Percentiles rank a stretch among this genome's conserved stretches.
These are phyloP conservation scores for Mystacornis crossleyi DNA, from an alignment of 2,113 vertebrate species.

Conservation along the genomic window DNA sequence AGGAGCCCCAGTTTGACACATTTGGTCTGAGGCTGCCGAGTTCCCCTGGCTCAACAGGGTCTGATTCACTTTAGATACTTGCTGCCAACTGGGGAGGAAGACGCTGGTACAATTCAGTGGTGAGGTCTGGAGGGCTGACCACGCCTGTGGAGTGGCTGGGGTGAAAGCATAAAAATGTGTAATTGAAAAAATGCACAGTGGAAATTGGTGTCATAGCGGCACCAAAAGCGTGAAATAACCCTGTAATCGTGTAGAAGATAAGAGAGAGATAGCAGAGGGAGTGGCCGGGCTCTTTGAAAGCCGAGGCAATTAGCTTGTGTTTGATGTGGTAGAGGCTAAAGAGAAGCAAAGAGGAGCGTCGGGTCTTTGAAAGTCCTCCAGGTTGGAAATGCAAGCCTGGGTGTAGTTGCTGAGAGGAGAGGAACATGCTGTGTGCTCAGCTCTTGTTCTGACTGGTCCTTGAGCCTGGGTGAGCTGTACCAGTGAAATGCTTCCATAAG, in stretches of 20 bases:
- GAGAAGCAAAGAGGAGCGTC: not conserved
- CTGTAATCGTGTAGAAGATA: not conserved
- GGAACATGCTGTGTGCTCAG: not conserved
- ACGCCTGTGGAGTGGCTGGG: not conserved
- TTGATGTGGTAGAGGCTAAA: constrained; percentile 17
- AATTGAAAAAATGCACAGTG: not conserved
- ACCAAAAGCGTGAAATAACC: not conserved
- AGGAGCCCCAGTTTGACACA: not conserved
- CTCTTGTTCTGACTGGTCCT: not conserved
- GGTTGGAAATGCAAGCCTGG: not conserved
- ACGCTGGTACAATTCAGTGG: not conserved
- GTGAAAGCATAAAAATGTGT: not conserved
- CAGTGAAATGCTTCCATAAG: not conserved
- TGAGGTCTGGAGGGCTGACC: not conserved
- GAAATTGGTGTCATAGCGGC: not conserved
- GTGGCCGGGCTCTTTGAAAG: not conserved
- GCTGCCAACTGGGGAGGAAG: not conserved
- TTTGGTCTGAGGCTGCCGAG: not conserved
- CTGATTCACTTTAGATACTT: not conserved
- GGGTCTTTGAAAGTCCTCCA: not conserved
- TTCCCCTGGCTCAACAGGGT: not conserved
- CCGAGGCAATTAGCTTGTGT: not conserved
- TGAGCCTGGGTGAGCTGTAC: not conserved
- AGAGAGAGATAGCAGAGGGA: not conserved
- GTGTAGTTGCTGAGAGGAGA: not conserved